Evolutionary conservation across 2,113 vertebrate genomes (phyloP).

Genomic region (Oncorhynchus keta): DNA sequence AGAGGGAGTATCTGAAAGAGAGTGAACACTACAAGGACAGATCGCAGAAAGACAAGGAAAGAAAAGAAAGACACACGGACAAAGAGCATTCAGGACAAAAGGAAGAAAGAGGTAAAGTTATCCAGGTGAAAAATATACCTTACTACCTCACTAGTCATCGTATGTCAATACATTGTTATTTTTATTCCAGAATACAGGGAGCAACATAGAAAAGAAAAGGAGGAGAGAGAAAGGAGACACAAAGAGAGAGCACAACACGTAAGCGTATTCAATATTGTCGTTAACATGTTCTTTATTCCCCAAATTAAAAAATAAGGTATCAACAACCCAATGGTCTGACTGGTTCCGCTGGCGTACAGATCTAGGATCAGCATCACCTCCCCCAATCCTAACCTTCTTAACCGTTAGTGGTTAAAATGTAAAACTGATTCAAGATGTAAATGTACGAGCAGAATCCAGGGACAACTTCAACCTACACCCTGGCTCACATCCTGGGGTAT

Average conservation of each 20-base stretch:
- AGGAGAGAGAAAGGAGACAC: conserved; percentile 59
- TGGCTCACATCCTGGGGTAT: background rate
- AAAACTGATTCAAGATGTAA: too few relatives aligned
- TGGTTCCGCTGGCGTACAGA: too few relatives aligned
- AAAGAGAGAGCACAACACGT: conserved; percentile 56
- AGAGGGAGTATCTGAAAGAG: conserved; percentile 33
- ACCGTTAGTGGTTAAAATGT: too few relatives aligned
- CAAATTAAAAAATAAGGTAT: conserved; percentile 3
- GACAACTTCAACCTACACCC: too few relatives aligned
- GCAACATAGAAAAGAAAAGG: conserved; percentile 48
- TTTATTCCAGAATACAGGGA: conserved; percentile 57
- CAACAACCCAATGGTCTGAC: too few relatives aligned
- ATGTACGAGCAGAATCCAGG: too few relatives aligned
- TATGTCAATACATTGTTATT: background rate
- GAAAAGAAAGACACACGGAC: conserved; percentile 46
- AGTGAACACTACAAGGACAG: conserved; percentile 29
- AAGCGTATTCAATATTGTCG: conserved; percentile 8
- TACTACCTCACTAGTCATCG: background rate
- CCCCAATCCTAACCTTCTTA: too few relatives aligned
- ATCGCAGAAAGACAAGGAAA: conserved; percentile 37
- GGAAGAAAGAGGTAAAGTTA: conserved; percentile 56
- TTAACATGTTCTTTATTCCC: background rate
- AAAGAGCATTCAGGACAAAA: conserved; percentile 49
- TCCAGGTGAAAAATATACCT: background rate
- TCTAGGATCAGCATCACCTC: too few relatives aligned